phyloP scores from a whole-genome alignment of 2,113 vertebrate species.

The Takifugu flavidus region DNA sequence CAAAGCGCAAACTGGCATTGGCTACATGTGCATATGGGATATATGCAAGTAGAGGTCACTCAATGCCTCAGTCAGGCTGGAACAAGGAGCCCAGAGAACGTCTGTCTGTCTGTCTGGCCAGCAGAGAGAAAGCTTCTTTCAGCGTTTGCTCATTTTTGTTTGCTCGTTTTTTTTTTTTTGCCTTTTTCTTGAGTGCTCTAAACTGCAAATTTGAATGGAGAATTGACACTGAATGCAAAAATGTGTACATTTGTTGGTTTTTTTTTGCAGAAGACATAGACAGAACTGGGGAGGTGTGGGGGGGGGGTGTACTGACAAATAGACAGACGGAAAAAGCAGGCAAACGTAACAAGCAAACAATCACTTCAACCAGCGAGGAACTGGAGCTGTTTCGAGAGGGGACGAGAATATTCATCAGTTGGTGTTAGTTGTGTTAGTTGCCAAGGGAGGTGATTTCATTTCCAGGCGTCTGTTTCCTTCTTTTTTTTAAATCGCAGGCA shows the following conservation, averaged over 20 bases:
- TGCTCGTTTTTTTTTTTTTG: background rate
- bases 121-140: constrained; percentile 44
- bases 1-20: constrained; percentile 72
- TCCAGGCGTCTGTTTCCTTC: constrained; percentile 22
- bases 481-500: constrained; percentile 52
- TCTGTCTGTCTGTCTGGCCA: constrained; percentile 74
- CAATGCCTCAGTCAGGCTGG: constrained; percentile 66
- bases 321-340: constrained; percentile 71
- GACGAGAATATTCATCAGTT: constrained; percentile 48
- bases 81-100: constrained; percentile 60
- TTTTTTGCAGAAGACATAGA: constrained; percentile 63
- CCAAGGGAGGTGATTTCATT: constrained; percentile 47
- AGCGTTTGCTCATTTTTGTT: constrained; percentile 2
- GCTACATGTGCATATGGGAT: constrained; percentile 72
- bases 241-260: constrained; percentile 37
- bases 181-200: constrained; percentile 7
- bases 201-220: constrained; percentile 52
- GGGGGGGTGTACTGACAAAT: constrained; percentile 64
- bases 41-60: constrained; percentile 75
- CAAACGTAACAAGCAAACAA: constrained; percentile 62
- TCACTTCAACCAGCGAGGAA: constrained; percentile 57
- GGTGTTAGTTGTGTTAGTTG: constrained; percentile 58
- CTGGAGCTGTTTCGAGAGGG: constrained; percentile 50
- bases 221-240: constrained; percentile 62
- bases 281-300: constrained; percentile 41